A percentile compares a stretch with the other conserved stretches of the same genome.
Evolutionary conservation across 23 tunicate species (phyloP).

Genomic region (Styela clava): DNA sequence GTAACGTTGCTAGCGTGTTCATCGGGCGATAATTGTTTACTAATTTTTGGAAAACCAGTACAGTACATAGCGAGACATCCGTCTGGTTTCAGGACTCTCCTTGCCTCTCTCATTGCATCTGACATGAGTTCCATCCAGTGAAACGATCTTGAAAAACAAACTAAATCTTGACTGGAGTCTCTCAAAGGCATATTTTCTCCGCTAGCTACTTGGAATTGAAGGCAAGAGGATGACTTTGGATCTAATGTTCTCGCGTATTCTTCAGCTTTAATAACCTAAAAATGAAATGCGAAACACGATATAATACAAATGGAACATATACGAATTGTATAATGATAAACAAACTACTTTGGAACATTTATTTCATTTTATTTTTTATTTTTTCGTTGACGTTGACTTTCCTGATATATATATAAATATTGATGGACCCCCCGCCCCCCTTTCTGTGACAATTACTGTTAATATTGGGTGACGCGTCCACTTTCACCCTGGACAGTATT

Average conservation of each 20-base stretch:
- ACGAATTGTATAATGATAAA: no score
- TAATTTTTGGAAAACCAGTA: constrained; percentile 30
- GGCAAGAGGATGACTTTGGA: background rate
- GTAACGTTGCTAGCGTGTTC: background rate
- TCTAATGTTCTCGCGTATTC: background rate
- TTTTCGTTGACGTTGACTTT: no score
- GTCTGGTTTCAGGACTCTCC: constrained; percentile 14
- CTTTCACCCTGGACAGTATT: no score
- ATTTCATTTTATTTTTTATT: no score
- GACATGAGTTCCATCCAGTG: constrained; percentile 37
- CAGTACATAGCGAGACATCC: constrained; percentile 35
- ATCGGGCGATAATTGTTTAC: background rate
- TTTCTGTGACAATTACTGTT: no score
- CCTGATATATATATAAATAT: no score
- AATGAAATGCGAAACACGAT: background rate
- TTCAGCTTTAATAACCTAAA: constrained; percentile 1
- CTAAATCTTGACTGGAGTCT: constrained; percentile 17
- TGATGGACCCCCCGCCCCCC: no score
- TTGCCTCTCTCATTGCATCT: constrained; percentile 11
- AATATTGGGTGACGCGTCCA: no score
- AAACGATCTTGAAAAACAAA: constrained; percentile 28
- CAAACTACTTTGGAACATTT: no score
- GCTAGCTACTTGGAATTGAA: constrained; percentile 17
- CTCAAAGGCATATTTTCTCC: constrained; percentile 26
- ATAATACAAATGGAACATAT: background rate